These are phyloP conservation scores for Urosaurus nigricauda DNA, from an alignment of 2,797 vertebrate genomes.

Conservation along the genomic window DNA sequence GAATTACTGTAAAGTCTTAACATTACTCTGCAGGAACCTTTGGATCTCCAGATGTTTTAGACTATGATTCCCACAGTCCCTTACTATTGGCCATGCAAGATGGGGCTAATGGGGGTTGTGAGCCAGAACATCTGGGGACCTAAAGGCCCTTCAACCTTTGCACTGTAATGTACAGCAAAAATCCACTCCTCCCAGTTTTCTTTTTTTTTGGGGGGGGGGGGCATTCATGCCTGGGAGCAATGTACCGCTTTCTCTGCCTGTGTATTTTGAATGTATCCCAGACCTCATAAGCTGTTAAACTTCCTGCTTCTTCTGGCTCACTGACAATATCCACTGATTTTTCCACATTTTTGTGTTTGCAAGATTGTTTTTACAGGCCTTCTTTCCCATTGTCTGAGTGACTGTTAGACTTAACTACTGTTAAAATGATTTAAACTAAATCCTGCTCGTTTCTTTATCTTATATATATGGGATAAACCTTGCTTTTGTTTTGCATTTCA, in stretches of 20 bases:
- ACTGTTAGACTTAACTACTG: not conserved
- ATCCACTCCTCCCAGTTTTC: constrained; percentile 66
- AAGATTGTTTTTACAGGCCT: constrained; percentile 29
- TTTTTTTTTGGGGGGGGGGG: constrained; percentile 56
- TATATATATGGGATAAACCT: not conserved
- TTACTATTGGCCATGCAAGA: too few species aligned
- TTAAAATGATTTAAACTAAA: constrained; percentile 44
- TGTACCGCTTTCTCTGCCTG: constrained; percentile 41
- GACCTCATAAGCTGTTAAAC: not conserved
- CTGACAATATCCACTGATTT: constrained; percentile 36
- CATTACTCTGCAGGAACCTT: not conserved
- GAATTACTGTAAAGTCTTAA: constrained; percentile 64
- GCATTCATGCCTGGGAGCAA: constrained; percentile 46
- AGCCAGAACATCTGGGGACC: too few species aligned
- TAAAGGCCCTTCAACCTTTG: not conserved
- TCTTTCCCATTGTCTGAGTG: not conserved
- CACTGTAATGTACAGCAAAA: constrained; percentile 55
- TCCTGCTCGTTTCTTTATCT: not conserved
- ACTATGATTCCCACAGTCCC: too few species aligned
- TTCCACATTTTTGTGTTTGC: not conserved
- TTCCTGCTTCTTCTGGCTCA: constrained; percentile 31
- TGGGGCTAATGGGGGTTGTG: too few species aligned
- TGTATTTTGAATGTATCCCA: constrained; percentile 39
- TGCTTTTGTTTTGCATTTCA: not conserved
- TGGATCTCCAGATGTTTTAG: too few species aligned